phyloP scores from a whole-genome alignment of 2,113 vertebrate genomes.

The Lonchura striata region DNA sequence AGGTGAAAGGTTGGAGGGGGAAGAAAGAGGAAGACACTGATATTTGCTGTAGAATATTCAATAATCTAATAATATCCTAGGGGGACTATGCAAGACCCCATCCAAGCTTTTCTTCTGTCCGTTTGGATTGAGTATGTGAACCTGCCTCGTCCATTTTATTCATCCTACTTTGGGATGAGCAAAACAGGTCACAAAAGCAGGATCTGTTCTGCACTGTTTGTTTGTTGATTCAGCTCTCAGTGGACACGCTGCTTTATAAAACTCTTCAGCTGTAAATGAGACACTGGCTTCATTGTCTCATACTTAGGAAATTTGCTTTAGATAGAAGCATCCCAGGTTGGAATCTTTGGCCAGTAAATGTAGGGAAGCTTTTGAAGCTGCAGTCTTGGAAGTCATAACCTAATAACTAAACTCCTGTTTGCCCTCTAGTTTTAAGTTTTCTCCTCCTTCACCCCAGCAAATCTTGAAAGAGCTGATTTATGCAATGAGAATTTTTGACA shows the following conservation, averaged over 20 bases:
- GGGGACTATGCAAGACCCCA: not conserved
- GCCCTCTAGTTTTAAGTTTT: not conserved
- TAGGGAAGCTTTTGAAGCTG: not conserved
- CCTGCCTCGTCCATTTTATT: not conserved
- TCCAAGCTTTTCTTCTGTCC: not conserved
- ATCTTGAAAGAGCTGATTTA: not conserved
- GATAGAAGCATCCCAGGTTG: not conserved
- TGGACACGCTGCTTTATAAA: not conserved
- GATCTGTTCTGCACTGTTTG: not conserved
- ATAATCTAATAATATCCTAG: not conserved
- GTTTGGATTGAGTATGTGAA: not conserved
- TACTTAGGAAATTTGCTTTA: not conserved
- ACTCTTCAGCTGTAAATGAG: not conserved
- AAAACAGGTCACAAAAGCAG: not conserved
- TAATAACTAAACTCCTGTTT: conserved; percentile 14
- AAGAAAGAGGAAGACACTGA: not conserved
- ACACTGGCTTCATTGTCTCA: conserved; percentile 18
- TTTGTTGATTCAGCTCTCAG: conserved; percentile 25
- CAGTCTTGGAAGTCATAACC: not conserved
- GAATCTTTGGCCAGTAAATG: not conserved
- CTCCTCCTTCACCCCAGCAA: not conserved
- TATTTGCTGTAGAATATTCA: not conserved
- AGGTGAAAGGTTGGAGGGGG: not conserved
- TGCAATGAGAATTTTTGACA: not conserved
- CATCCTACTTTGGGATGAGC: not conserved